Percentiles rank a stretch among this genome's conserved stretches.
Conservation (phyloP, 2,797 vertebrate genomes). For the Babyrousa celebensis region DNA sequence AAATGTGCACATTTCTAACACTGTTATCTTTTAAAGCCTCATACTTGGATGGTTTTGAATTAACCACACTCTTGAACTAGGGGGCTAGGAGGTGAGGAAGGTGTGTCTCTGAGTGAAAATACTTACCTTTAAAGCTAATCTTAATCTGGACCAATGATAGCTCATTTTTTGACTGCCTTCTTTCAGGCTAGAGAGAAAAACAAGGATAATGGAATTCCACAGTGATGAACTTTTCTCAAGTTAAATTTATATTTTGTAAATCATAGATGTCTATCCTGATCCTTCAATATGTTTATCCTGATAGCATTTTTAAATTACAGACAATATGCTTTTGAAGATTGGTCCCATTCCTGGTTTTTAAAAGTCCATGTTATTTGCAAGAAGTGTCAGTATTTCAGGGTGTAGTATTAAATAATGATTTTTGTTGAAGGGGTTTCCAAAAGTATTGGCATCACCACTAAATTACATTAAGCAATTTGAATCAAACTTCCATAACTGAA, state of each 20-base stretch:
- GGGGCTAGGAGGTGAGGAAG: accelerated
- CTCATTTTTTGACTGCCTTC: neutral
- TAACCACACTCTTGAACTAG: neutral
- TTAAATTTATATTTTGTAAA: neutral
- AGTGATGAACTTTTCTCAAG: neutral
- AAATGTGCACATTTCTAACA: neutral
- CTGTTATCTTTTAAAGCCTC: neutral
- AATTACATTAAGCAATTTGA: conserved; percentile 14
- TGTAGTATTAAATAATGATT: neutral
- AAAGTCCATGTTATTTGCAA: neutral
- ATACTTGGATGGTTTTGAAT: conserved; percentile 16
- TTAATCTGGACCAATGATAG: neutral
- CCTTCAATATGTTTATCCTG: neutral
- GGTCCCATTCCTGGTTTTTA: neutral
- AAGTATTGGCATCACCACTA: neutral
- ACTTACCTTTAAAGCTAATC: neutral
- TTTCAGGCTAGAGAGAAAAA: neutral
- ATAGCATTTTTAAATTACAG: neutral
- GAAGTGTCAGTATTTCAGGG: neutral
- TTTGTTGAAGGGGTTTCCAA: neutral
- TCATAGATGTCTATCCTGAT: neutral
- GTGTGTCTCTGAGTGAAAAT: neutral
- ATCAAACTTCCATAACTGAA: neutral
- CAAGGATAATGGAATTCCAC: neutral
- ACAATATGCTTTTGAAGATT: neutral